Evolutionary conservation across 2,888 invertebrate genomes (phyloP).

Genomic region (Smittia sp.): DNA sequence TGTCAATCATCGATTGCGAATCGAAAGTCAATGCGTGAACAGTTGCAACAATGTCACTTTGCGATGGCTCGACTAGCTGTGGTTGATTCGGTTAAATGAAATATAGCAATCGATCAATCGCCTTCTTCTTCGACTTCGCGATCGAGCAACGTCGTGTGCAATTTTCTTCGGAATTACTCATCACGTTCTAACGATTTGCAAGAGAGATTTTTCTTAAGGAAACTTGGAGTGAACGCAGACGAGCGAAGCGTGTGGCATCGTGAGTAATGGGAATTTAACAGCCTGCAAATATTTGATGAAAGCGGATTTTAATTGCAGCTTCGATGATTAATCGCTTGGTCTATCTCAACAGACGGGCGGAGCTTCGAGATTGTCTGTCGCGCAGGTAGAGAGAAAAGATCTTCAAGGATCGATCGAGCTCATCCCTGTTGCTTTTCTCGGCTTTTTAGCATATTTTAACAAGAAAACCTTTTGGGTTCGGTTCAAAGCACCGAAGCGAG

Average conservation of each 20-base stretch:
- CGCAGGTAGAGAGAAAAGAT: not conserved
- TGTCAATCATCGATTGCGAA: no score
- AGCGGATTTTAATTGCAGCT: not conserved
- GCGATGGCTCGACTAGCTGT: not conserved
- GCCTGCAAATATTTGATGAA: not conserved
- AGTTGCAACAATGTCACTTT: constrained; percentile 9
- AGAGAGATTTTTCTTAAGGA: not conserved
- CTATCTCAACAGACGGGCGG: not conserved
- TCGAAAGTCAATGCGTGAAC: not conserved
- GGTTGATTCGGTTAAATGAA: constrained; percentile 3
- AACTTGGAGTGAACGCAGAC: not conserved
- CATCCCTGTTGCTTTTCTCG: not conserved
- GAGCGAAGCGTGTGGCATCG: constrained; percentile 10
- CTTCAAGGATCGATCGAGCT: not conserved
- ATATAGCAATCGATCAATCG: not conserved
- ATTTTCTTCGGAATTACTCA: constrained; percentile 1
- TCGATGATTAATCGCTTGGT: not conserved
- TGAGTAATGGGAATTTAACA: not conserved
- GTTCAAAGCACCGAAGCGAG: not conserved
- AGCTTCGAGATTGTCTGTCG: not conserved
- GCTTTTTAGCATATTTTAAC: constrained; percentile 12
- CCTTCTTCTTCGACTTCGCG: not conserved
- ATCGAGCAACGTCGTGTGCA: not conserved
- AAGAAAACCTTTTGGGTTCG: not conserved
- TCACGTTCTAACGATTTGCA: not conserved